Base-by-base conservation (phyloP, 2,888 invertebrate genomes). In the Ochropleura plecta region DNA sequence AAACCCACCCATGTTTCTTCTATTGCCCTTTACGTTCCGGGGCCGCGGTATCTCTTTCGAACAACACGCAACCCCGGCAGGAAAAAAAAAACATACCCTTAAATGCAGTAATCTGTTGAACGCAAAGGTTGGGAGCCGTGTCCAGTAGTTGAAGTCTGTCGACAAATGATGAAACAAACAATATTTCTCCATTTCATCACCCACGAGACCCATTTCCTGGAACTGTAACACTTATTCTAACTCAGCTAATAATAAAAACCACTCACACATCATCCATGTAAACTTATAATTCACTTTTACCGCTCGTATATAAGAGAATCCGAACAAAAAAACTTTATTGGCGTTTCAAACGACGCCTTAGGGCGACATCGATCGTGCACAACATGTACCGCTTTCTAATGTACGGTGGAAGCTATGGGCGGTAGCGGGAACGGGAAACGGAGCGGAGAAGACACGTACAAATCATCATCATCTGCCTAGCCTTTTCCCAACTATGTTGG, bases 281-380 rank as follows among this genome's bases (percentile, higher is more conserved):
- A 88, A 91, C 91, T 93, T 91, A 91, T 93, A 94, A 94, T 93
- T 94, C 93, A 94, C 91, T 92, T 90, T 82, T 86, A 83, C 77
- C 78, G 88, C 84, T 89, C 92, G 88, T 94, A 92, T 91, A 90
- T 92, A 90, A 91, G 90, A 82, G 91, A 94, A 94, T 94, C 93
- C 91, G 88, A 88, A 91, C 90, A 94, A 94, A 95, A 94, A 94
- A 82, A 95, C 93, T 93, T 95, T 94, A 95, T 95, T 94, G 95
- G 93, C 91, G 92, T 91, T 90, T 90, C 89, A 90, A 96, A 96
- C 95, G 95, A 94, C 86, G 94, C 96, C 96, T 95, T 90, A 76
- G 95, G 96, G 96, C 92, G 94, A 95, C 95, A 94, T 95, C 92
- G 93, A 94, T 94, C 94, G 92, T 88, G 87, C 88, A 90, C 91